These are phyloP conservation scores for Sternarchorhynchus goeldii DNA, from an alignment of 2,797 vertebrate genomes.

Conservation along the genomic window DNA sequence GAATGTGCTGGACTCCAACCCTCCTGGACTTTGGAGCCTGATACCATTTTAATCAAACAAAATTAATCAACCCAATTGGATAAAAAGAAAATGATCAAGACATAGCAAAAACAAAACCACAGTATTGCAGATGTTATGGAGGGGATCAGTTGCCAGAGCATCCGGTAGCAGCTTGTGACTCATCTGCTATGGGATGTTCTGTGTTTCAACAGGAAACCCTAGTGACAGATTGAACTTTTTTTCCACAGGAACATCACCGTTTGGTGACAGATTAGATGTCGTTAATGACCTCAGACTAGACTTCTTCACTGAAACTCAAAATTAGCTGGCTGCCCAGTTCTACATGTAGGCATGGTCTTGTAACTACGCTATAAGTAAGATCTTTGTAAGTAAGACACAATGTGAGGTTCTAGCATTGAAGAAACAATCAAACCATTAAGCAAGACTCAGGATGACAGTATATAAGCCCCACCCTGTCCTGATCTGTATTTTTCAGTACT, in stretches of 20 bases:
- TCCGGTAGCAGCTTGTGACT: conserved; percentile 39
- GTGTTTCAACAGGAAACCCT: conserved; percentile 52
- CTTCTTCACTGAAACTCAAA: background rate
- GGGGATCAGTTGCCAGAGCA: conserved; percentile 9
- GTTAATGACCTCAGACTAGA: conserved; percentile 20
- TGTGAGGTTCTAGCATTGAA: background rate
- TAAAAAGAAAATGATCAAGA: no score
- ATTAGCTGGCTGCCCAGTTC: background rate
- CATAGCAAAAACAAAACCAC: no score
- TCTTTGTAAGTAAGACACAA: background rate
- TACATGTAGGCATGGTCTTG: background rate
- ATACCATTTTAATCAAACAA: no score
- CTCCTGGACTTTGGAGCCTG: no score
- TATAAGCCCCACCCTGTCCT: background rate
- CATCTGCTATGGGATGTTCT: conserved; percentile 53
- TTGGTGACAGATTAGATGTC: conserved; percentile 34
- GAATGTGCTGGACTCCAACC: no score
- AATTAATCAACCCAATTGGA: no score
- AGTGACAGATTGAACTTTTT: conserved; percentile 53
- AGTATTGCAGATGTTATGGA: background rate
- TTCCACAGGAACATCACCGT: conserved; percentile 52
- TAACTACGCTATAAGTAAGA: background rate
- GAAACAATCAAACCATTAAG: background rate
- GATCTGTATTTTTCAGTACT: background rate
- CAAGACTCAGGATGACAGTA: background rate